Evolutionary conservation across 2,797 vertebrate species (phyloP), one percentile per base, ranked within the genome.

Genomic region (Clarias platycephalus): DNA sequence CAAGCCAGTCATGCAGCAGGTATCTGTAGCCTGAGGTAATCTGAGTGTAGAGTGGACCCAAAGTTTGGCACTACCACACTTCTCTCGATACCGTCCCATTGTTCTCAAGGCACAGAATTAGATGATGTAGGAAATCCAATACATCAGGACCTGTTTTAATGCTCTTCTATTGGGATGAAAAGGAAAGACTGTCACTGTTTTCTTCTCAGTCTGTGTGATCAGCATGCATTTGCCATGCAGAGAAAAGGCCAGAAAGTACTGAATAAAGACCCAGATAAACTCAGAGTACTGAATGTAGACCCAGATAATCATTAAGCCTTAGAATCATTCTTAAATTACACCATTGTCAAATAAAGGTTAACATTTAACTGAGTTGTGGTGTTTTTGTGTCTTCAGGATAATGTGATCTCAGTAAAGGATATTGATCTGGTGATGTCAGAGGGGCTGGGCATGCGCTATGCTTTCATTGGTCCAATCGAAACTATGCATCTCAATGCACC

Each of bases 371-470:
- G 31, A 79, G 44, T 55, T 26, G 79, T 64, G 75, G 26, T 78
- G 12, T n/a, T 37, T 86, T 62, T 85, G 64, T 20, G 75, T 83
- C 86, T 84, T 71, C 89, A 99, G 98, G 97, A 97, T 31, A 97
- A 96, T 84, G 49, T 98, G 34, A 93, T 99, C 86, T 98, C 97
- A 74, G 95, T 98, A 4, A 91, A 93, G 75, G 98, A 99, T 91
- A 95, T 99, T 70, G 98, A 99, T 92, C 94, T 97, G 83, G 97
- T 99, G 92, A 97, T 99, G 97, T 97, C 98, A 83, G 96, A 99
- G 87, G 98, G 98, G 53, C 88, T 99, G 86, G 98, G 98, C 90
- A 97, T 97, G 97, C 95, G 98, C 58, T 99, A 99, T 0, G 97
- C 98, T 2, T 98, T 99, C 91, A 96, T 98, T 1, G 98, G 98